Conservation (phyloP, 2,888 invertebrate species). For the Epinotia ramella region DNA sequence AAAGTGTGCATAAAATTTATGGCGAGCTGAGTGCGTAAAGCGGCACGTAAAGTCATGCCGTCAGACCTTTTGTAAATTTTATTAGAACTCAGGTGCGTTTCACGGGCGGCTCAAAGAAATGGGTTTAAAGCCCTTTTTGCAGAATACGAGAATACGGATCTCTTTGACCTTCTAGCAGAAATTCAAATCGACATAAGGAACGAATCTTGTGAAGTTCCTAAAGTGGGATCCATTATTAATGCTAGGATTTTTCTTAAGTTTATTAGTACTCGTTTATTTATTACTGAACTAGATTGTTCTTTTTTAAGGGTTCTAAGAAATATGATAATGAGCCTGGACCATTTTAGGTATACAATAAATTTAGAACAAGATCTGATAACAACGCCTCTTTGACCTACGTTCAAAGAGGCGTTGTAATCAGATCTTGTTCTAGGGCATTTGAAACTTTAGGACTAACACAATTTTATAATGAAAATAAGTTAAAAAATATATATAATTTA, state of each 20-base stretch:
- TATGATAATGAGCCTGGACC: background rate
- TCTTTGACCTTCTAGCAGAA: background rate
- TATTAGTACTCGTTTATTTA: conserved; percentile 1
- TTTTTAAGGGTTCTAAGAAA: too few species aligned
- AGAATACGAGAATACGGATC: conserved; percentile 4
- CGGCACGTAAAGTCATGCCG: conserved; percentile 46
- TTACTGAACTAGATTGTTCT: background rate
- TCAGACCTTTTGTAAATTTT: conserved; percentile 50
- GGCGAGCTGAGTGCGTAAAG: conserved; percentile 26
- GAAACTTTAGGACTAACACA: too few species aligned
- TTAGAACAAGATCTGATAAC: background rate
- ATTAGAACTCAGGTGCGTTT: conserved; percentile 45
- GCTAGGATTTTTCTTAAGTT: background rate
- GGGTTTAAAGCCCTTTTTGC: conserved; percentile 20
- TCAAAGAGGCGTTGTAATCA: too few species aligned
- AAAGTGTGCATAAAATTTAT: conserved; percentile 41
- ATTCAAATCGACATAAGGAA: background rate
- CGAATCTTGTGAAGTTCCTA: background rate
- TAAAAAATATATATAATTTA: too few species aligned
- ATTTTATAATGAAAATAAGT: too few species aligned
- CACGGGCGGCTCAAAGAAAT: conserved; percentile 41
- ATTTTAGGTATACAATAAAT: background rate
- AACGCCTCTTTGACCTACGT: too few species aligned
- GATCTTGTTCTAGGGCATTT: too few species aligned
- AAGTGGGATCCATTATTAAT: conserved; percentile 24